Evolutionary conservation across 1,140 invertebrate genomes (phyloP), one percentile per base, ranked within the genome.

Genomic region (Danaus plexippus): DNA sequence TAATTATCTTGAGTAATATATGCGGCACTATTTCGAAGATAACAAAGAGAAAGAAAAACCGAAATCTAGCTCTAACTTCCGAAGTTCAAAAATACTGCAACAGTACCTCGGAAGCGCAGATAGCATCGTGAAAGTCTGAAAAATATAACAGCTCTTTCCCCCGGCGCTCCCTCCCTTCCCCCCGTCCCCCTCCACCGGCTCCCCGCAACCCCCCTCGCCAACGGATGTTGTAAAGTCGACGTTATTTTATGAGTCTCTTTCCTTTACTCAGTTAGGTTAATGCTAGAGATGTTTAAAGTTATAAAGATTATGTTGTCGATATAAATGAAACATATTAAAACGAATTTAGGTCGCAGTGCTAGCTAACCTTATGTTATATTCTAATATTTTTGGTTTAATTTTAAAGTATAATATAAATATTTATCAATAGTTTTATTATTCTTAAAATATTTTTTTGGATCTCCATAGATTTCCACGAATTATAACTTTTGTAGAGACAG

Each of bases 171-270:
- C 13, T n/a, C 32, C 42, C 22, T 11, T n/a, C 11, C 11, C 45
- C 18, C 45, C 12, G 8, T 7, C n/a, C 11, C 15, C 43, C 22
- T 7, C 42, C 43, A 2, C 47, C 9, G 40, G 6, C 46, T 12
- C 49, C 32, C 15, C 2, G 7, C 45, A 43, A 22, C 6, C 47
- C 47, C 13, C 32, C 3, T 48, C 22, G 43, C 43, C 58, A 43
- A 49, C 52, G 52, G 47, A 54, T 59, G 57, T 62, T 47, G 52
- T 62, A 62, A 57, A 57, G 54, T 62, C 43, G 47, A 62, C 55
- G 54, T 54, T 54, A 57, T 57, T 57, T 62, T 54, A 62, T 57
- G 60, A 62, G 49, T 61, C 59, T 58, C 53, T 61, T 61, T 61
- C 54, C 54, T 54, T 53, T 61, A 47, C 53, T 56, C 43, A 48